Evolutionary conservation across 1,140 invertebrate genomes (phyloP).

Genomic region (Wasmannia auropunctata): DNA sequence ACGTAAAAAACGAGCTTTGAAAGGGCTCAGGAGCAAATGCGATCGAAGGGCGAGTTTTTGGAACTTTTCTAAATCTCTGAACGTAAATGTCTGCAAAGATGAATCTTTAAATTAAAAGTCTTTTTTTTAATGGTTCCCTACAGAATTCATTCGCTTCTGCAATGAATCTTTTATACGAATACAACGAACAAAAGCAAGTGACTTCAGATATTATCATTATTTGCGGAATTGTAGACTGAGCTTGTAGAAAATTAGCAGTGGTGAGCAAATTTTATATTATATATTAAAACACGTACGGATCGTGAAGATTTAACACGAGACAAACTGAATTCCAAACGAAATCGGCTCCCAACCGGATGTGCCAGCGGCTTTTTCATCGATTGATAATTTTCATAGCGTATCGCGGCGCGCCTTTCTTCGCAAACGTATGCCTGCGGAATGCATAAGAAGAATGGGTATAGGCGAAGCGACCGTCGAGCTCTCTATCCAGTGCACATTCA

Average conservation of each 20-base stretch:
- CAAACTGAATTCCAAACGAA: constrained; percentile 14
- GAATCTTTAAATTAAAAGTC: not conserved
- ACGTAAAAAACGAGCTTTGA: constrained; percentile 70
- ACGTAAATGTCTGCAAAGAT: not conserved
- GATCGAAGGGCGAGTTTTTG: constrained; percentile 9
- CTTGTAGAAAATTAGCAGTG: not conserved
- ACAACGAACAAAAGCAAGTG: not conserved
- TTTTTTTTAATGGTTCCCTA: not conserved
- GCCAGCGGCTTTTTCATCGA: constrained; percentile 38
- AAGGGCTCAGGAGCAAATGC: constrained; percentile 48
- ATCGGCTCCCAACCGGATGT: constrained; percentile 17
- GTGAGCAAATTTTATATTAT: not conserved
- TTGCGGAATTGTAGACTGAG: not conserved
- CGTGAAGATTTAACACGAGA: not conserved
- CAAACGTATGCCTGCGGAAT: constrained; percentile 51
- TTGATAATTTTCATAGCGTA: constrained; percentile 55
- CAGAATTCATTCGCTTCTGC: not conserved
- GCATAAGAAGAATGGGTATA: constrained; percentile 54
- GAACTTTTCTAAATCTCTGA: constrained; percentile 35
- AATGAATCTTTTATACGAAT: not conserved
- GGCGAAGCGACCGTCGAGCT: constrained; percentile 49
- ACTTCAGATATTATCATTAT: not conserved
- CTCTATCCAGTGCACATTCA: constrained; percentile 53
- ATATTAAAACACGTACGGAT: not conserved
- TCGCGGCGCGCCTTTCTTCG: constrained; percentile 50